Conservation (phyloP, 2,888 invertebrate genomes). For the Meteorus colon region DNA sequence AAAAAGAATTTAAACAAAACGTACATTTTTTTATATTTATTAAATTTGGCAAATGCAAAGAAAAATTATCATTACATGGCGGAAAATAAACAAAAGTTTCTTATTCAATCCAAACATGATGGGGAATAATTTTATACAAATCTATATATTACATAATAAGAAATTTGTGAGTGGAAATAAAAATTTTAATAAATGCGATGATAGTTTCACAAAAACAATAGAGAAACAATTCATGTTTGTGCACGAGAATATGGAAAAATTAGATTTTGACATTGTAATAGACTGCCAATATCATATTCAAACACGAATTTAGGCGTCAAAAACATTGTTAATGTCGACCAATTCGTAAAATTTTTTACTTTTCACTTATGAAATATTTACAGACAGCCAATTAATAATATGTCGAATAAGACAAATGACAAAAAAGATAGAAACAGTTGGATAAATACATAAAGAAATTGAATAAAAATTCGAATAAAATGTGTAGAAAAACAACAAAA, state of each 20-base stretch:
- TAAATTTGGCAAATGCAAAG: conserved; percentile 14
- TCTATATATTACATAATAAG: conserved; percentile 28
- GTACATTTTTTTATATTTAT: not conserved
- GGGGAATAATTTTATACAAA: conserved; percentile 43
- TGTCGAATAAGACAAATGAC: conserved; percentile 1
- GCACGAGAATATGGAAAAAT: conserved; percentile 7
- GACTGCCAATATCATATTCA: conserved; percentile 40
- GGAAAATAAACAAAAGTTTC: not conserved
- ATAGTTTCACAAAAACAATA: conserved; percentile 27
- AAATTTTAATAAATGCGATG: conserved; percentile 2
- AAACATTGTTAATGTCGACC: conserved; percentile 20
- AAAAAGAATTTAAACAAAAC: not conserved
- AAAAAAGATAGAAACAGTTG: conserved; percentile 18
- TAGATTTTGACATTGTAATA: conserved; percentile 35
- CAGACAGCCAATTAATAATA: conserved; percentile 11
- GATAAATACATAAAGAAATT: conserved; percentile 1
- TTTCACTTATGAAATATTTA: not conserved
- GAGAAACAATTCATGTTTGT: conserved; percentile 29
- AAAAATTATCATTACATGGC: not conserved
- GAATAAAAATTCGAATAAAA: not conserved
- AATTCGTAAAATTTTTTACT: conserved; percentile 29
- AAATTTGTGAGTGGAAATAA: not conserved
- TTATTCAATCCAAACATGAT: not conserved
- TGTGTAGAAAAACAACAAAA: not conserved
- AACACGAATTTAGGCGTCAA: conserved; percentile 13